A percentile compares a stretch with the other conserved stretches of the same genome.
phyloP scores from a whole-genome alignment of 2,888 invertebrate genomes.

The Seladonia tumulorum region DNA sequence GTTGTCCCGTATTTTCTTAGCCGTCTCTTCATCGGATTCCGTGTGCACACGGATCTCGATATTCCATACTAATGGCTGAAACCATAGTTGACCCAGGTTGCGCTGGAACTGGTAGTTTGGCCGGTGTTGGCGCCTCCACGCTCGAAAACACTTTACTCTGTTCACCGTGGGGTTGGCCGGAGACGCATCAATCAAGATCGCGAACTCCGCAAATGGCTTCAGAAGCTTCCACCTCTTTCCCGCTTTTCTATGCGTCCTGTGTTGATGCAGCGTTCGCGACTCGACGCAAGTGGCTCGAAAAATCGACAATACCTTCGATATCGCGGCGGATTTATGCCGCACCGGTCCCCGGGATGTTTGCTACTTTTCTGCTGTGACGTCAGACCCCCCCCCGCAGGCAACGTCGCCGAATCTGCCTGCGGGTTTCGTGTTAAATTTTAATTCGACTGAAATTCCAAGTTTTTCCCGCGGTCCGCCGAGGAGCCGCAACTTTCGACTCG shows the following conservation, averaged over 20 bases:
- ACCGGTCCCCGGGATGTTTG: background rate
- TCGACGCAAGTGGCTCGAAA: conserved; percentile 17
- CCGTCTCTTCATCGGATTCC: background rate
- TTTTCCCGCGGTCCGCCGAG: background rate
- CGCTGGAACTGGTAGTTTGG: conserved; percentile 1
- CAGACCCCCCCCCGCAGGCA: background rate
- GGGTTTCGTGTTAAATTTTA: background rate
- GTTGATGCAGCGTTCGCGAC: conserved; percentile 47
- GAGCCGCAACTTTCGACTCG: background rate
- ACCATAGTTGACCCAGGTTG: conserved; percentile 35
- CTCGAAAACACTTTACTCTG: conserved; percentile 75
- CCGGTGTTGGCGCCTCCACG: conserved; percentile 58
- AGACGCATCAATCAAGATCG: conserved; percentile 79
- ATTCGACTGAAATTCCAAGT: background rate
- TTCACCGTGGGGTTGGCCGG: conserved; percentile 65
- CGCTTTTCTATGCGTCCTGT: conserved; percentile 58
- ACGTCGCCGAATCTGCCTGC: background rate
- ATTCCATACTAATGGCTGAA: conserved; percentile 29
- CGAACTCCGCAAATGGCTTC: conserved; percentile 68
- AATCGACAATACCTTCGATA: conserved; percentile 30
- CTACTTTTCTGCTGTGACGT: background rate
- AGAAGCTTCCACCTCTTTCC: conserved; percentile 65
- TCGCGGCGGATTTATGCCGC: conserved; percentile 15
- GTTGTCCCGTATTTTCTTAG: background rate
- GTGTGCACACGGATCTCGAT: conserved; percentile 13